These are phyloP conservation scores for Polypterus senegalus DNA, from an alignment of 2,113 vertebrate genomes.

Conservation along the genomic window DNA sequence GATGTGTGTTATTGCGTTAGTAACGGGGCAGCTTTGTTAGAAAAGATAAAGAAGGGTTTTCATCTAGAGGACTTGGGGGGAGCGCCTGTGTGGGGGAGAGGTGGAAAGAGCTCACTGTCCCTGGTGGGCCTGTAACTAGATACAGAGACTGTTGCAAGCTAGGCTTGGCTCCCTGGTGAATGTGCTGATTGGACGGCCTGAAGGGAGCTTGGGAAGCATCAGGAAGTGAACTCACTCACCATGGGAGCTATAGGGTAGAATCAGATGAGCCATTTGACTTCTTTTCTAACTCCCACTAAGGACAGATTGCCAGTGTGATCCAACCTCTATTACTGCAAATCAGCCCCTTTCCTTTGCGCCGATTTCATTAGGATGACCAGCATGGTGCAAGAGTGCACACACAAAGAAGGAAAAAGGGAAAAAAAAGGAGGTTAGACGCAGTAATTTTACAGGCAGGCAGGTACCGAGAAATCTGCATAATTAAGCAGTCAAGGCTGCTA, in stretches of 20 bases:
- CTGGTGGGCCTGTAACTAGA: constrained; percentile 89
- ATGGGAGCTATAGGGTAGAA: constrained; percentile 78
- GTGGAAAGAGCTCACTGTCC: constrained; percentile 50
- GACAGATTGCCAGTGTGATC: constrained; percentile 78
- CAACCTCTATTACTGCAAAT: constrained; percentile 55
- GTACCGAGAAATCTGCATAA: constrained; percentile 79
- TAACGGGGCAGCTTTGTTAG: constrained; percentile 68
- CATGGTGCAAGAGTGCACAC: constrained; percentile 51
- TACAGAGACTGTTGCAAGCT: constrained; percentile 83
- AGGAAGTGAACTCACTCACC: constrained; percentile 93
- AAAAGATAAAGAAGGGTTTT: constrained; percentile 43
- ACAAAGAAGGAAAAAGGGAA: constrained; percentile 23
- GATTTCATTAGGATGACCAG: constrained; percentile 70
- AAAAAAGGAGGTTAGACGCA: constrained; percentile 63
- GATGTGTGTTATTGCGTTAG: constrained; percentile 94
- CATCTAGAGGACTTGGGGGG: constrained; percentile 44
- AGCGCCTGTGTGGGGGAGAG: neutral
- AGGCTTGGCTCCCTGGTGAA: constrained; percentile 71
- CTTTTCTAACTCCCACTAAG: constrained; percentile 86
- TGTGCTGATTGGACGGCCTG: constrained; percentile 80
- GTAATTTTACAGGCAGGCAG: constrained; percentile 76
- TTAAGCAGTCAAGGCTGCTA: constrained; percentile 78
- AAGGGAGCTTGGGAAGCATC: constrained; percentile 78
- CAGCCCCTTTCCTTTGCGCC: constrained; percentile 55
- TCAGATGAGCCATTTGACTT: constrained; percentile 78